Evolutionary conservation across 2,888 invertebrate genomes (phyloP).

Genomic region (Disparrhopalites patrizii): DNA sequence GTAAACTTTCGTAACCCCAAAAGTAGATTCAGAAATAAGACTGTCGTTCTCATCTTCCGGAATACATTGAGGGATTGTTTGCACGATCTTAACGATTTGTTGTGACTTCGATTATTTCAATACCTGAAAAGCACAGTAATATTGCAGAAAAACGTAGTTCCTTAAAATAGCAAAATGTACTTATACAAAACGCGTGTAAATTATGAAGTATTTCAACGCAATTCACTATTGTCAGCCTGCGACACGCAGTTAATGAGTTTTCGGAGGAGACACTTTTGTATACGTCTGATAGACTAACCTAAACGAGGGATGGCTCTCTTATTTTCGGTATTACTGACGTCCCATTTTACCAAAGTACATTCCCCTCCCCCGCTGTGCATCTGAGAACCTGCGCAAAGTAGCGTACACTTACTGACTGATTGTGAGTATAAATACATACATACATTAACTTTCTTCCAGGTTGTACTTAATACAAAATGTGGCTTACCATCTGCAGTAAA

Average conservation of each 20-base stretch:
- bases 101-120: conserved; percentile 53
- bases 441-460: not conserved
- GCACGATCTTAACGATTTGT: too few relatives aligned
- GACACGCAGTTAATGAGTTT: conserved; percentile 64
- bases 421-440: not conserved
- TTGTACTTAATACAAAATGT: not conserved
- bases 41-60: conserved; percentile 52
- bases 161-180: too few relatives aligned
- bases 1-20: conserved; percentile 43
- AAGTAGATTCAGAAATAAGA: conserved; percentile 56
- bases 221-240: conserved; percentile 64
- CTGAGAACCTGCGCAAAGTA: conserved; percentile 56
- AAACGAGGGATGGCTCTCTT: conserved; percentile 66
- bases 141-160: too few relatives aligned
- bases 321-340: conserved; percentile 55
- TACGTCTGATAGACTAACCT: conserved; percentile 62
- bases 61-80: conserved; percentile 64
- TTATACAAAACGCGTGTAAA: too few relatives aligned
- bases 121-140: conserved; percentile 49
- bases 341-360: conserved; percentile 74
- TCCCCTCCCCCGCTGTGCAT: conserved; percentile 75
- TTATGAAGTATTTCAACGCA: not conserved
- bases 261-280: conserved; percentile 61
- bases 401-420: too few relatives aligned
- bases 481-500: conserved; percentile 60